Base-by-base conservation (phyloP, 2,797 vertebrate genomes). In the Pampus argenteus region DNA sequence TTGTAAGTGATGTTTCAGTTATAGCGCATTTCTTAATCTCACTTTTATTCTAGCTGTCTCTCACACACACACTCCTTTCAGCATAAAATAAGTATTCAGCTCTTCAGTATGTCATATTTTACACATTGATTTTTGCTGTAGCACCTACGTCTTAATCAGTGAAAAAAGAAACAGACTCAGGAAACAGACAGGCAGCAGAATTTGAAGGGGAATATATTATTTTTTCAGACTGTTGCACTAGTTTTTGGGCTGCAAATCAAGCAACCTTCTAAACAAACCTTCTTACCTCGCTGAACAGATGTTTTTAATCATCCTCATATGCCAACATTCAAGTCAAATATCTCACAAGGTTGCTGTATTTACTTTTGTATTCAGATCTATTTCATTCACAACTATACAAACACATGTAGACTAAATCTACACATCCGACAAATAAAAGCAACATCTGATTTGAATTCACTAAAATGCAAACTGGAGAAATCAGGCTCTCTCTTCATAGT, bases 191-290 rank as follows among this genome's bases (percentile, higher is more conserved):
- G 23, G 71, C 17, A 44, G 20, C 59, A 69, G 49, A 72, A 20
- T 71, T 85, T 82, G 28, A 89, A 79, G 73, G 71, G 45, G 65
- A 62, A 22, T 71, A 42, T 84, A 80, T 88, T 82, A 71, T 79
- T 80, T 75, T 54, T 86, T 87, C 87, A 60, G 79, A 85, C 67
- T 65, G 64, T 60, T 77, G 60, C 78, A 86, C 60, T 66, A 66
- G 45, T 74, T 77, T 82, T 45, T 42, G 58, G 36, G 49, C 60
- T 76, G 49, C 54, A 78, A 79, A 84, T 48, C 67, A 70, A 78
- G 62, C 73, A 75, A 55, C 49, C 70, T 7, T 66, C 40, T 55
- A 25, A 58, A 79, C 62, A 73, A 51, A 29, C 18, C 45, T 17
- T 29, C 48, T 71, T 25, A 26, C 42, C 47, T 69, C 29, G 66